phyloP scores from a whole-genome alignment of 2,888 invertebrate genomes.

The Germaria angustata region DNA sequence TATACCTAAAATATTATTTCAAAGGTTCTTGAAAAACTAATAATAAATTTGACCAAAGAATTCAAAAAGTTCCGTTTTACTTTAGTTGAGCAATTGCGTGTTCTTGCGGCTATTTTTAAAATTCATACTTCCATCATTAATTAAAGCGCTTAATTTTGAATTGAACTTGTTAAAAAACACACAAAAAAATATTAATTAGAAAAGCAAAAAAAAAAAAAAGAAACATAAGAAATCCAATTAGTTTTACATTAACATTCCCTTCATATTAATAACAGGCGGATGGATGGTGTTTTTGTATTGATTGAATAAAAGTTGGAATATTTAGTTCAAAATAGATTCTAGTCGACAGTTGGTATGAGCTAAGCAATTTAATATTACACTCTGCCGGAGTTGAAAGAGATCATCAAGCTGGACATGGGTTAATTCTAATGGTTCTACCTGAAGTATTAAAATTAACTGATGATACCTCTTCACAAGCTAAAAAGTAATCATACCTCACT shows the following conservation, averaged over 20 bases:
- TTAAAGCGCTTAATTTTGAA: conserved; percentile 28
- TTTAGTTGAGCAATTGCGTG: conserved; percentile 49
- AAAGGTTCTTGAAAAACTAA: conserved; percentile 50
- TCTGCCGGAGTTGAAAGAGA: too few relatives aligned
- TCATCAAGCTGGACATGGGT: too few relatives aligned
- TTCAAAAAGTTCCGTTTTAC: conserved; percentile 17
- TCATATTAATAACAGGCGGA: conserved; percentile 35
- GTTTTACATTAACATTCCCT: conserved; percentile 64
- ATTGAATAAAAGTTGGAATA: conserved; percentile 24
- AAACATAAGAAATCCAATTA: conserved; percentile 31
- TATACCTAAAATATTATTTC: conserved; percentile 43
- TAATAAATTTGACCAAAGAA: conserved; percentile 12
- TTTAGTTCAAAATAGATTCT: background rate
- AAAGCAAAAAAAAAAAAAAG: background rate
- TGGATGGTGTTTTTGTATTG: conserved; percentile 14
- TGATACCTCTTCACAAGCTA: too few relatives aligned
- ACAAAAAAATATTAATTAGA: conserved; percentile 7
- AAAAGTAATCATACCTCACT: too few relatives aligned
- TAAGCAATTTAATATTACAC: too few relatives aligned
- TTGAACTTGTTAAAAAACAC: conserved; percentile 26
- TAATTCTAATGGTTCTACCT: too few relatives aligned
- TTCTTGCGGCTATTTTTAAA: conserved; percentile 29
- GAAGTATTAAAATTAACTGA: too few relatives aligned
- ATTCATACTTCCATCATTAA: conserved; percentile 52
- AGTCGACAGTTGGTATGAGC: conserved; percentile 7